Evolutionary conservation across 2,113 vertebrate genomes (phyloP), one percentile per base, ranked within the genome.

Genomic region (Cygnus buccinator): DNA sequence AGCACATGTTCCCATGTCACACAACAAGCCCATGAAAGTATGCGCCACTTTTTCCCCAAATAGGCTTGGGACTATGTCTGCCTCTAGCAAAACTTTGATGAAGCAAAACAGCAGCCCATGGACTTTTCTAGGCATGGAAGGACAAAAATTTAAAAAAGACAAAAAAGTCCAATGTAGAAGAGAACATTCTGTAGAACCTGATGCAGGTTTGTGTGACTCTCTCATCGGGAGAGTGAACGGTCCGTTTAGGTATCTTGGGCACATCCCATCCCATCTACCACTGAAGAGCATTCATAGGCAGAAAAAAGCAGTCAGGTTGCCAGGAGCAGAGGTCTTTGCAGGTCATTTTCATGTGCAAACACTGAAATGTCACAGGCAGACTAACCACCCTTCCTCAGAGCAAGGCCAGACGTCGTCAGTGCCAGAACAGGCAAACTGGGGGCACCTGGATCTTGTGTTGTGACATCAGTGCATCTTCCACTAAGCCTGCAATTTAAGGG

Each of bases 1-100:
- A 70, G 52, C 2, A 0, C 2, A 20, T 54, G 13, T 65, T 62
- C 59, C 58, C 31, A 0, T 5, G 5, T 15, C 35, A 3, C 11
- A 10, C 65, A 70, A 18, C 2, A 29, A 65, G 19, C 13, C 11
- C 57, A 1, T 65, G 7, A 20, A 75, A 54, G 22, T 22, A 11
- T 2, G 17, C 35, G 54, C n/a, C 74, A 7, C 13, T 54, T 74
- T 48, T 13, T 10, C 33, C 44, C n/a, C 5, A n/a, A 3, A 39
- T 37, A 44, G 22, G 6, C 12, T 54, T 28, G 8, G 72, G 37
- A 26, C 46, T 5, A 1, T 4, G 5, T 28, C 16, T 8, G 48
- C 72, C 59, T 58, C 63, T 44, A 57, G 68, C 6, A 41, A 35
- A 68, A 25, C 9, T 4, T 31, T 50, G 62, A 20, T 8, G 37